Evolutionary conservation across 1,140 invertebrate species (phyloP), one percentile per base, ranked within the genome.

Genomic region (Cotesia vestalis): DNA sequence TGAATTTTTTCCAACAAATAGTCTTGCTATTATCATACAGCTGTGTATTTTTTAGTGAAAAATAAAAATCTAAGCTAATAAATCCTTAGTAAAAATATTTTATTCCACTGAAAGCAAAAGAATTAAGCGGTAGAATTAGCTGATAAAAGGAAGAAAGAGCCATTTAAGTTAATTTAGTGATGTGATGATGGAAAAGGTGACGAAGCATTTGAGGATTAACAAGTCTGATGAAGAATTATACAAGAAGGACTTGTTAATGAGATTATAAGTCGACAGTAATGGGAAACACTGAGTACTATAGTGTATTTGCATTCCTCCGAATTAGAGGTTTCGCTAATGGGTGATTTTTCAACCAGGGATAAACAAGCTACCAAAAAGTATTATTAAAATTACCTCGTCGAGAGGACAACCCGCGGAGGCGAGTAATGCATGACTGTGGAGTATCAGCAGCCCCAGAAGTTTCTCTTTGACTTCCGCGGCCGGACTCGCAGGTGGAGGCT

Each of bases 381-480:
- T 68, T 11, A 59, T 17, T 14, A 11, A 62, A 70, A 40, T 90
- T 88, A 97, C 95, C 92, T 96, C 95, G 86, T 98, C 96, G 61
- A 98, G 89, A 3, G 96, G 96, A 85, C 96, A 98, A 73, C 96
- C 96, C 63, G 94, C 93, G 60, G 92, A 94, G 67, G 94, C 88
- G 36, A 98, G 89, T 55, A 97, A 87, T 4, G 92, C 92, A 76
- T 96, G 94, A 64, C 94, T 96, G 82, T 98, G 95, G 59, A 94
- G 88, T 66, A 98, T 88, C 0, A 98, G 87, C 34, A 97, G 89
- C 84, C 95, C 92, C 6, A 98, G 88, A 66, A 98, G 89, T 87
- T 97, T 97, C 79, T 98, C 96, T 87, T 96, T 96, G 79, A 98
- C 94, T 82, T 98, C 96, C 60, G 92, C 89, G 3, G 94, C 88